Evolutionary conservation across 2,888 invertebrate species (phyloP).

Genomic region (Rhagium mordax): DNA sequence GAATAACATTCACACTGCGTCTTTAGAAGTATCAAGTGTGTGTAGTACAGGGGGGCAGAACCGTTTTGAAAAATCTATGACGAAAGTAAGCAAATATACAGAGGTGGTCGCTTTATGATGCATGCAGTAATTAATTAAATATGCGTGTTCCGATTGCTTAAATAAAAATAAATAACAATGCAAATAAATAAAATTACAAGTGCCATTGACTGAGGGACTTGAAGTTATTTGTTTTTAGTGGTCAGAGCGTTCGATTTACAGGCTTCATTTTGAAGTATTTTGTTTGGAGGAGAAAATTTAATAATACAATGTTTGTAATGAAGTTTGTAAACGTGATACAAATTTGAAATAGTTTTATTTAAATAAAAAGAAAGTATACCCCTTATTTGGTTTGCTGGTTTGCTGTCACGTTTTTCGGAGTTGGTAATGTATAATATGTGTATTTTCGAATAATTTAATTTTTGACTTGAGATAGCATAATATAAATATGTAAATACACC

Average conservation of each 20-base stretch:
- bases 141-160: not conserved
- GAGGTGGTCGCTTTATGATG: constrained; percentile 18
- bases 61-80: constrained; percentile 19
- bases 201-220: not conserved
- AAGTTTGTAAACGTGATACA: too few species aligned
- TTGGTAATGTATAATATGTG: too few species aligned
- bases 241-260: not conserved
- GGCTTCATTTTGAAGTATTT: not conserved
- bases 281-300: too few species aligned
- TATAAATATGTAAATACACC: too few species aligned
- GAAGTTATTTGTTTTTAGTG: not conserved
- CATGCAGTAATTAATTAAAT: constrained; percentile 12
- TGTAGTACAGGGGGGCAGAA: constrained; percentile 11
- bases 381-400: too few species aligned
- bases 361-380: too few species aligned
- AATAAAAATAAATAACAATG: constrained; percentile 7
- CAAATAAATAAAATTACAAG: not conserved
- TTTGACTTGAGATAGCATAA: too few species aligned
- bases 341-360: too few species aligned
- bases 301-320: too few species aligned
- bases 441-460: too few species aligned
- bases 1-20: constrained; percentile 28
- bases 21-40: constrained; percentile 27
- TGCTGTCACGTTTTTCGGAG: too few species aligned
- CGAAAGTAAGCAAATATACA: constrained; percentile 24